phyloP scores from a whole-genome alignment of 2,113 vertebrate species.

The cattle (Bos taurus) region ARS-UCD2.0 NC_037356.1:22774001-22774500 shows the following conservation, averaged over 20 bases:
- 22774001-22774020: neutral
- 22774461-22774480: neutral
- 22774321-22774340: neutral
- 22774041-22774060: neutral
- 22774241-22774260: neutral
- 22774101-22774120: neutral
- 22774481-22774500: neutral
- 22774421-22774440: neutral
- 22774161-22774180: neutral
- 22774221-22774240: neutral
- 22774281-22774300: neutral
- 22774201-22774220: neutral
- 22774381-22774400: neutral
- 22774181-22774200: neutral
- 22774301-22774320: neutral
- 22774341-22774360: neutral
- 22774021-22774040: neutral
- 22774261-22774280: neutral
- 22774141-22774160: neutral
- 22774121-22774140: neutral
- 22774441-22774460: neutral
- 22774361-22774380: neutral
- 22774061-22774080: neutral
- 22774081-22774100: neutral
- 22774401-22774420: neutral